phyloP scores from a whole-genome alignment of 2,113 vertebrate genomes.

The Sitta europaea region DNA sequence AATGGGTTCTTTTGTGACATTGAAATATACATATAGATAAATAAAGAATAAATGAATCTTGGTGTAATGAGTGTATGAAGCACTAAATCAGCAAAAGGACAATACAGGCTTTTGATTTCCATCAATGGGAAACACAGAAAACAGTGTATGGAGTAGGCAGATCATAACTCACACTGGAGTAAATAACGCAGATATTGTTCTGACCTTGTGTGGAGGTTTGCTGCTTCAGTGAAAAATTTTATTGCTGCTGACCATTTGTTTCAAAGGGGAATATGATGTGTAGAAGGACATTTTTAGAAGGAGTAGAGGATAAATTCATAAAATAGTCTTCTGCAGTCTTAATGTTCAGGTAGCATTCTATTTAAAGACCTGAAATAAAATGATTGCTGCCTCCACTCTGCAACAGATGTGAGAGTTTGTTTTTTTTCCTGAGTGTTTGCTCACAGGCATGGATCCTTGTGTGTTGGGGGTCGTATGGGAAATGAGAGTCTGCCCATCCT shows the following conservation, averaged over 20 bases:
- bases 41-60: neutral
- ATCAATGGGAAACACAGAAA: constrained; percentile 12
- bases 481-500: neutral
- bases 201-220: constrained; percentile 26
- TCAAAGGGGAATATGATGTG: neutral
- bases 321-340: neutral
- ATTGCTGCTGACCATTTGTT: constrained; percentile 1
- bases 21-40: neutral
- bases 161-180: neutral
- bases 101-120: constrained; percentile 35
- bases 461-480: neutral
- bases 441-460: neutral
- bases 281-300: neutral
- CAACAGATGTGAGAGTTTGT: neutral
- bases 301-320: neutral
- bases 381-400: neutral
- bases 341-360: neutral
- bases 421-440: neutral
- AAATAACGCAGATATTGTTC: constrained; percentile 51
- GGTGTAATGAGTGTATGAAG: neutral
- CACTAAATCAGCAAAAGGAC: constrained; percentile 23
- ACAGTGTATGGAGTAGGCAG: neutral
- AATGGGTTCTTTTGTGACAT: neutral
- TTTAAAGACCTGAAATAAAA: neutral
- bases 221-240: constrained; percentile 38